Percentiles rank a stretch among this genome's conserved stretches.
These are phyloP conservation scores for Channa striata DNA, from an alignment of 2,797 vertebrate genomes.

Conservation along the genomic window DNA sequence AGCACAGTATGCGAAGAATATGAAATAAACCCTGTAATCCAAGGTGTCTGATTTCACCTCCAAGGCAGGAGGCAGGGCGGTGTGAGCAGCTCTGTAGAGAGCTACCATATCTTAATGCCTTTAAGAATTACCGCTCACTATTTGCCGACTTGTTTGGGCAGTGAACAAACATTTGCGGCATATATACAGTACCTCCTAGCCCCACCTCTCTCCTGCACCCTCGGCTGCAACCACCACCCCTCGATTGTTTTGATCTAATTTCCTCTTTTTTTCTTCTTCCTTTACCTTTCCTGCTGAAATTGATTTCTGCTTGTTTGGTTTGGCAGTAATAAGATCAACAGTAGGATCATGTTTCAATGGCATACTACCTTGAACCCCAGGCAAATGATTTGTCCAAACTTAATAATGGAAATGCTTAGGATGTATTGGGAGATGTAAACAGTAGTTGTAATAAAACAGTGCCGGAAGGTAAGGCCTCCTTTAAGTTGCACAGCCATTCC, in stretches of 20 bases:
- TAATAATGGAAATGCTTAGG: constrained; percentile 98
- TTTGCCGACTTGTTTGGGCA: constrained; percentile 76
- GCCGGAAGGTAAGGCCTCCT: constrained; percentile 93
- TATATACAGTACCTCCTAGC: constrained; percentile 57
- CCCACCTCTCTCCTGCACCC: constrained; percentile 65
- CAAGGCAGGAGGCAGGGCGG: constrained; percentile 57
- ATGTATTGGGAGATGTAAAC: constrained; percentile 99
- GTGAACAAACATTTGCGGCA: constrained; percentile 60
- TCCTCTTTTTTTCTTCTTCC: constrained; percentile 79
- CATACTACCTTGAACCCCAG: constrained; percentile 97
- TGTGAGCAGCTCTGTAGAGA: constrained; percentile 38
- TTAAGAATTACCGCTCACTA: constrained; percentile 65
- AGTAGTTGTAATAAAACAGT: constrained; percentile 98
- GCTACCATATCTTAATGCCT: constrained; percentile 71
- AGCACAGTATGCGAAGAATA: constrained; percentile 70
- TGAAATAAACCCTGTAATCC: constrained; percentile 62
- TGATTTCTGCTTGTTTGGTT: constrained; percentile 95
- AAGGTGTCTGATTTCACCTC: constrained; percentile 76
- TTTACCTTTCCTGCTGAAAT: constrained; percentile 87
- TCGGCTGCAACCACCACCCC: constrained; percentile 74
- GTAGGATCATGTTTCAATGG: constrained; percentile 96
- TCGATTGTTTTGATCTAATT: constrained; percentile 85
- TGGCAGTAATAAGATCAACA: constrained; percentile 96
- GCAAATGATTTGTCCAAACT: constrained; percentile 99
- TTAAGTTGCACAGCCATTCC: constrained; percentile 94